Evolutionary conservation across 1,140 invertebrate genomes (phyloP).

Genomic region (Nomia melanderi): DNA sequence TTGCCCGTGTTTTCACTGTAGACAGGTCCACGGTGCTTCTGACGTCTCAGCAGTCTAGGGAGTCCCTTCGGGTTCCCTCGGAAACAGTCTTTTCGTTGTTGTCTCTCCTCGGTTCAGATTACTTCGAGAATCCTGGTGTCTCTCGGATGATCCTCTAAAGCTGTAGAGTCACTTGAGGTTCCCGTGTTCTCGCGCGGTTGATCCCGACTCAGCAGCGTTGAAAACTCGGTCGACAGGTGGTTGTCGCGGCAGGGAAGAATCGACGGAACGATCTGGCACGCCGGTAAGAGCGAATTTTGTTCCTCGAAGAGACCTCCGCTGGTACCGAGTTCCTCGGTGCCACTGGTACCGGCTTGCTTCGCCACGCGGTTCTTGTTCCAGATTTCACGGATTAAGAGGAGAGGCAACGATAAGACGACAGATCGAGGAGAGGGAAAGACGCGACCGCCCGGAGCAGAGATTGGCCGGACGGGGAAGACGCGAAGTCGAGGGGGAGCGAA

Average conservation of each 20-base stretch:
- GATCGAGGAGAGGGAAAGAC: conserved; percentile 29
- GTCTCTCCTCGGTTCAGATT: too few species aligned
- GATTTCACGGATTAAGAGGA: conserved; percentile 61
- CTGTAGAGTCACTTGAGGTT: too few species aligned
- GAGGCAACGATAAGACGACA: conserved; percentile 57
- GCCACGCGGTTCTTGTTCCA: conserved; percentile 65
- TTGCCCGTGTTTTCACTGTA: background rate
- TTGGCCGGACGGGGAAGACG: conserved; percentile 11
- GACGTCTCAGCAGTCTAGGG: too few species aligned
- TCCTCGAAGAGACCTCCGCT: conserved; percentile 49
- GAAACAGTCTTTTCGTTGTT: too few species aligned
- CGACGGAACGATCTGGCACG: too few species aligned
- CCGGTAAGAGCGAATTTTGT: background rate
- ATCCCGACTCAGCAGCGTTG: too few species aligned
- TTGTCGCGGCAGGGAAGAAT: too few species aligned
- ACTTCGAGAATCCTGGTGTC: too few species aligned
- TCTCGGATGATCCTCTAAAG: too few species aligned
- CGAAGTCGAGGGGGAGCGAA: background rate
- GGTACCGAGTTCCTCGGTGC: conserved; percentile 61
- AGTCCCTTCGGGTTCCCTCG: too few species aligned
- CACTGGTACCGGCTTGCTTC: conserved; percentile 62
- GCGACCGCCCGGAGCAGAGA: conserved; percentile 31
- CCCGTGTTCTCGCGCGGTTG: too few species aligned
- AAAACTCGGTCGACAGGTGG: too few species aligned
- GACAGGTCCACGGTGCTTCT: background rate